Percentiles rank a stretch among this genome's conserved stretches.
These are phyloP conservation scores for Monarcha castaneiventris DNA, from an alignment of 2,113 vertebrate species.

Conservation along the genomic window DNA sequence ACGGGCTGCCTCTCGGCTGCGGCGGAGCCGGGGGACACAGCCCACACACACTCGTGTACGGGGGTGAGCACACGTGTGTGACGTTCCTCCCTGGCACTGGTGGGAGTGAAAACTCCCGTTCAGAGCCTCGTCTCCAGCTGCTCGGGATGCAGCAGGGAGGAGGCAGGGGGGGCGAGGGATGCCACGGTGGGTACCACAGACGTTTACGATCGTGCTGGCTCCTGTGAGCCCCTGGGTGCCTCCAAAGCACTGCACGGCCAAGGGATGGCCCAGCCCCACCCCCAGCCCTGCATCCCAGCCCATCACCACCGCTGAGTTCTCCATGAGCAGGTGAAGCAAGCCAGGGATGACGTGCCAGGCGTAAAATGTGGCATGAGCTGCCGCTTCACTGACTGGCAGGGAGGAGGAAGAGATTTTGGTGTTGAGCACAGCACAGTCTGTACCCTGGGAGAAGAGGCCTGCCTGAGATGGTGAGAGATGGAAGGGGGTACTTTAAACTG, in stretches of 20 bases:
- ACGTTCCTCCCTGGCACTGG: background rate
- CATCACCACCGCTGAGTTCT: background rate
- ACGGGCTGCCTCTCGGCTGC: background rate
- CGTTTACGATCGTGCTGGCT: fast-evolving
- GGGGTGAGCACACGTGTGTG: background rate
- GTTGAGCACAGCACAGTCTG: background rate
- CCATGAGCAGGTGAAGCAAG: background rate
- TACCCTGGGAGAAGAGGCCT: background rate
- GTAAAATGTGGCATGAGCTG: background rate
- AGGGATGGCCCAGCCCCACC: background rate
- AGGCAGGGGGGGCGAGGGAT: background rate
- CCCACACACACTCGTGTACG: fast-evolving
- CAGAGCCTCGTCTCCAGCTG: background rate
- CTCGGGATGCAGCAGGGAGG: background rate
- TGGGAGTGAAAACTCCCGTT: background rate
- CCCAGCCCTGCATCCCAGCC: background rate
- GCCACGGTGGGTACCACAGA: background rate
- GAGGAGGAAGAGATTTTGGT: background rate
- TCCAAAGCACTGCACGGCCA: fast-evolving
- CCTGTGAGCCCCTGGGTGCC: background rate
- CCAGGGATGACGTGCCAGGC: background rate
- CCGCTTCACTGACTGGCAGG: background rate
- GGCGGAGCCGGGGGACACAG: background rate
- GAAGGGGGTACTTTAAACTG: background rate
- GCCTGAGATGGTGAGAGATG: background rate